These are phyloP conservation scores for Emydoidea blandingii DNA, from an alignment of 2,797 vertebrate genomes.

Conservation along the genomic window DNA sequence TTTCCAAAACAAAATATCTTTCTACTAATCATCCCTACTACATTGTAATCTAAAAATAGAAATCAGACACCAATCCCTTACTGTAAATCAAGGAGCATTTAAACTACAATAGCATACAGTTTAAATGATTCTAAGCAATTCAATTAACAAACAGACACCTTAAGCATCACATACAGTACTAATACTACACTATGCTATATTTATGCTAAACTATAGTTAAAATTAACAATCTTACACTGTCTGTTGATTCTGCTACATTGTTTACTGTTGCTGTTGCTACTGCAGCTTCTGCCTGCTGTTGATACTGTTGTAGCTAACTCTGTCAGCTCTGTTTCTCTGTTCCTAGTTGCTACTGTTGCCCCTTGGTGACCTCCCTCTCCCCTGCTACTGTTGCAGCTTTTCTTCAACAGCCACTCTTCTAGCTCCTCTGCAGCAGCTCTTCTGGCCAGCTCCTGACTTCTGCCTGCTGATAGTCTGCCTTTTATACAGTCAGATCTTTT, in stretches of 20 bases:
- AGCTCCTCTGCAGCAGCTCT: neutral
- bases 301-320: neutral
- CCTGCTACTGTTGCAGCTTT: neutral
- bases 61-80: neutral
- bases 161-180: too few species aligned
- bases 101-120: neutral
- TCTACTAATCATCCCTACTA: neutral
- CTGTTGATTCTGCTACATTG: neutral
- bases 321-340: neutral
- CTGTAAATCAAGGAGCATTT: neutral
- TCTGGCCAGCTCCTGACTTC: neutral
- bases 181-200: neutral
- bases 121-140: neutral
- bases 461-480: neutral
- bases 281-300: neutral
- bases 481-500: neutral
- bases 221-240: neutral
- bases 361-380: too few species aligned
- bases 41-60: neutral
- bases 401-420: neutral
- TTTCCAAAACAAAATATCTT: neutral
- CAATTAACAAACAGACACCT: too few species aligned
- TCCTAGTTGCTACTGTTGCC: too few species aligned
- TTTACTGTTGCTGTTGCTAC: too few species aligned
- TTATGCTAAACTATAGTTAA: neutral